These are phyloP conservation scores for Philonicus albiceps DNA, from an alignment of 2,888 invertebrate genomes.

Conservation along the genomic window DNA sequence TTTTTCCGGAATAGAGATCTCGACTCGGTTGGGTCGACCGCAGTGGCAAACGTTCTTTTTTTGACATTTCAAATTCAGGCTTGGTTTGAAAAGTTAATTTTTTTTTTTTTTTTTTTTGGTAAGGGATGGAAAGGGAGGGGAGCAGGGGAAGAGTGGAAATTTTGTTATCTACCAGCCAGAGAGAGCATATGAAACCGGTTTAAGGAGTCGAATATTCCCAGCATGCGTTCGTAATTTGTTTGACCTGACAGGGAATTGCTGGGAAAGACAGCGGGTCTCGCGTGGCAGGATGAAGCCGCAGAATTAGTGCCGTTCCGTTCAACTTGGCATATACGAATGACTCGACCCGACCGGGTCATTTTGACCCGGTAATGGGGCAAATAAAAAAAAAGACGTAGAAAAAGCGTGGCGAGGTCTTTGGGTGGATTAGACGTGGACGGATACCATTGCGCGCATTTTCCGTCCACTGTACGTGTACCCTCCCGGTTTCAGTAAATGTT, in stretches of 20 bases:
- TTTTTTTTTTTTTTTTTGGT: not conserved
- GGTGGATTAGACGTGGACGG: not conserved
- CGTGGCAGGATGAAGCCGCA: not conserved
- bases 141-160: not conserved
- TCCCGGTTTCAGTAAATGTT: not conserved
- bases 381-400: not conserved
- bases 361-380: not conserved
- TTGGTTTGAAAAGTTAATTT: not conserved
- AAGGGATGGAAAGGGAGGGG: not conserved
- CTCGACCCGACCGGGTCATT: not conserved
- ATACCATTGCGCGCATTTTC: not conserved
- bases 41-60: not conserved
- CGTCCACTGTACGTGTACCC: not conserved
- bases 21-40: not conserved
- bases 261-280: not conserved
- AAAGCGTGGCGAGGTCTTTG: not conserved
- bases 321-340: not conserved
- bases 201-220: slow-evolving; percentile 16
- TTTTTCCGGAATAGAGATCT: not conserved
- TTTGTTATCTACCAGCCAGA: not conserved
- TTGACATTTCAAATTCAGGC: not conserved
- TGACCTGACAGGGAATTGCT: slow-evolving; percentile 32
- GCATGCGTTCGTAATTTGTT: slow-evolving; percentile 40
- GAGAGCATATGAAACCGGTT: not conserved
- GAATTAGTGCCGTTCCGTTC: not conserved